Evolutionary conservation across 2,888 invertebrate species (phyloP), one percentile per base, ranked within the genome.

Genomic region (Stratiomys singularior): DNA sequence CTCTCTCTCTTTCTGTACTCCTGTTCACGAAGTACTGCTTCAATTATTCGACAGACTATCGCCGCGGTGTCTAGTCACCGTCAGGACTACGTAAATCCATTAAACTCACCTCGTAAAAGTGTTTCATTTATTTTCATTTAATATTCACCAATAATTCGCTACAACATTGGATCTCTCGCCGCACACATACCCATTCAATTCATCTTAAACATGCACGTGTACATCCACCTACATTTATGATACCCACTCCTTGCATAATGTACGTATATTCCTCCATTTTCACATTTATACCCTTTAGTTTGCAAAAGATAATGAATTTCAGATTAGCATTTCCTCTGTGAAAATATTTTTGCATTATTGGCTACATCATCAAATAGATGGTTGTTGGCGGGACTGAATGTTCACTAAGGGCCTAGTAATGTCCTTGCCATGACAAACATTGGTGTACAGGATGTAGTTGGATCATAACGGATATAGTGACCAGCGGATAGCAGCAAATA

Each of bases 251-350:
- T 52, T 52, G 52, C 18, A 23, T 7, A 2, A 13, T 25, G 60
- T 60, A 23, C 25, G 56, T 18, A 18, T 18, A 46, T 52, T 71
- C 13, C 46, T 13, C n/a, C 21, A 69, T 47, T 46, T 69, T 69
- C 46, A 23, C 46, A 69, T 69, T 69, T 25, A 11, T 44, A 46
- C 69, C 18, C n/a, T 0, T 25, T 25, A 18, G 25, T 25, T 37
- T 44, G 9, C 46, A 69, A 69, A 46, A 69, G 69, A 69, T 69
- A 74, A 74, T 74, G 74, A 74, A 74, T 74, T 60, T 74, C 74
- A 74, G 74, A 74, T 74, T 74, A 74, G 74, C 74, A 74, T 74
- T 74, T 74, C 74, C 74, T 74, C 74, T 44, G 30, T 58, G 58
- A 44, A 58, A 58, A 74, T 44, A 58, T 58, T 58, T 74, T 44